Evolutionary conservation across 1,140 invertebrate species (phyloP).

Genomic region (Lepidurus couesii): DNA sequence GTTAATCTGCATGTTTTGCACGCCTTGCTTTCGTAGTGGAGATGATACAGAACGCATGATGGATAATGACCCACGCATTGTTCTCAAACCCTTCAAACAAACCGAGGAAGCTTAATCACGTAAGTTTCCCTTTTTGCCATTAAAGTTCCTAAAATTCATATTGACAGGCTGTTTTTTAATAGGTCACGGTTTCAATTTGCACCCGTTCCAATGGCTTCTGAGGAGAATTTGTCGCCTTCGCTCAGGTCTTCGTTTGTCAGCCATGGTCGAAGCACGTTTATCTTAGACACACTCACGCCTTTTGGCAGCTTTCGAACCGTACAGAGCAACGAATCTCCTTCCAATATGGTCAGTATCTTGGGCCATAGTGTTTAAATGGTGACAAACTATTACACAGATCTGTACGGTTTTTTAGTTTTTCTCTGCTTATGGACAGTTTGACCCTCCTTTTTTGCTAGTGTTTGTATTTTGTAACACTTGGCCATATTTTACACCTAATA

Average conservation of each 20-base stretch:
- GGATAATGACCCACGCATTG: conserved; percentile 33
- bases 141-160: not conserved
- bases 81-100: conserved; percentile 32
- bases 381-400: not conserved
- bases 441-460: not conserved
- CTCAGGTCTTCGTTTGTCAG: conserved; percentile 31
- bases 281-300: not conserved
- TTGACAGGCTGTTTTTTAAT: not conserved
- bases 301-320: conserved; percentile 3
- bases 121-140: not conserved
- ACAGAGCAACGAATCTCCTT: conserved; percentile 8
- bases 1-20: conserved; percentile 16
- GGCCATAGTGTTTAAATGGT: not conserved
- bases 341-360: not conserved
- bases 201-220: conserved; percentile 31
- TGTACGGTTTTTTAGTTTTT: not conserved
- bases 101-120: conserved; percentile 32
- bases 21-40: not conserved
- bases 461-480: not conserved
- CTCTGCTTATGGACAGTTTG: too few relatives aligned
- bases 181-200: conserved; percentile 14
- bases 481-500: conserved; percentile 19
- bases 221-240: conserved; percentile 34
- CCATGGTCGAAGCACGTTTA: conserved; percentile 1
- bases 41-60: conserved; percentile 35